Evolutionary conservation across 1,140 invertebrate genomes (phyloP).

Genomic region (Heliconius himera): DNA sequence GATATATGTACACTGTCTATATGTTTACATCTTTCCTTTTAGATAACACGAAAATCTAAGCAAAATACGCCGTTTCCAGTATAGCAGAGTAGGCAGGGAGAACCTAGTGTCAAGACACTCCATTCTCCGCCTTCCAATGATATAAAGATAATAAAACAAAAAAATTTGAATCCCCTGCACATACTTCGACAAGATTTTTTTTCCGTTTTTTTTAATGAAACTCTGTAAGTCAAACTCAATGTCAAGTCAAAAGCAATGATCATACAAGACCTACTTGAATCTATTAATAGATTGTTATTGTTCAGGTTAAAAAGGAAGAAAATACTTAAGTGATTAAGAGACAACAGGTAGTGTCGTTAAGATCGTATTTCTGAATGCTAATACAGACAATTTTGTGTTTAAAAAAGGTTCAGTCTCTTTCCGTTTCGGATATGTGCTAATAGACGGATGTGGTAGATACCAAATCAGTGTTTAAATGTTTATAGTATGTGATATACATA

Average conservation of each 20-base stretch:
- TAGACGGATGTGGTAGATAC: background rate
- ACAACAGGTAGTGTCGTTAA: background rate
- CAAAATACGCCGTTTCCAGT: no score
- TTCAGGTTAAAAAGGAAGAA: constrained; percentile 12
- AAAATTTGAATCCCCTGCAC: no score
- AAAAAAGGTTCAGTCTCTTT: background rate
- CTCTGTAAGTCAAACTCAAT: background rate
- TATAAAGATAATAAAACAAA: no score
- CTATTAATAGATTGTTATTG: background rate
- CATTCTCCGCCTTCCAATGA: no score
- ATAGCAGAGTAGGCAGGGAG: no score
- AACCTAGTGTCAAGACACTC: no score
- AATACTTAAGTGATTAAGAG: background rate
- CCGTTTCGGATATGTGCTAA: background rate
- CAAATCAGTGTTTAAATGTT: no score
- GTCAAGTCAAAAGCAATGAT: background rate
- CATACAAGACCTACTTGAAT: background rate
- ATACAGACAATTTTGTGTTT: background rate
- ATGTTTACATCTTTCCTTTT: no score
- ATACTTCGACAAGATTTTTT: no score
- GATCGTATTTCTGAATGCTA: background rate
- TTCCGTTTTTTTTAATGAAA: background rate
- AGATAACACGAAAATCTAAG: no score
- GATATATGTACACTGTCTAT: no score
- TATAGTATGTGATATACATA: no score